Percentiles rank a stretch among this genome's conserved stretches.
Evolutionary conservation across 2,113 vertebrate genomes (phyloP).

Genomic region (Chamaetylas fuelleborni): DNA sequence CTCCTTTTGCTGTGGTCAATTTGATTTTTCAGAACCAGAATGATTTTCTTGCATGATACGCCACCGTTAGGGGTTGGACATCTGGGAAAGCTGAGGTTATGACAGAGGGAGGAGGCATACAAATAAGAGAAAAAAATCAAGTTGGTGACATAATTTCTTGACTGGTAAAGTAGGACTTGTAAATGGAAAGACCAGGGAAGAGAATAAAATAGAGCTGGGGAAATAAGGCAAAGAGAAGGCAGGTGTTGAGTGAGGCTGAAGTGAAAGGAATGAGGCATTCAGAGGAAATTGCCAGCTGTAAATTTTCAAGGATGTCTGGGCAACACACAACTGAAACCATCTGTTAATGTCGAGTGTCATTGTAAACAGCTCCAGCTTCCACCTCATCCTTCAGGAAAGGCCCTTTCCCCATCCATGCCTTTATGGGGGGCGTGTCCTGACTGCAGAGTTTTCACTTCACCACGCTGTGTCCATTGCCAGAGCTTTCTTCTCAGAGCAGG

Average conservation of each 20-base stretch:
- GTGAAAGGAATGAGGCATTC: neutral
- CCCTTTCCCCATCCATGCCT: neutral
- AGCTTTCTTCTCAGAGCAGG: neutral
- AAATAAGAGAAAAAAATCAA: neutral
- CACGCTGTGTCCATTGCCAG: rapidly evolving
- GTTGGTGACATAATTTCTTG: neutral
- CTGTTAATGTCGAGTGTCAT: neutral
- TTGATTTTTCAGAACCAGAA: neutral
- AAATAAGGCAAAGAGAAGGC: neutral
- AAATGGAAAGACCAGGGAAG: neutral
- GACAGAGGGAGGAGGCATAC: neutral
- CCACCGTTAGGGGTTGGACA: neutral
- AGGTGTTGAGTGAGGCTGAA: neutral
- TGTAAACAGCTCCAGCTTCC: neutral
- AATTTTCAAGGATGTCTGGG: neutral
- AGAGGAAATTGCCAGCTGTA: constrained; percentile 34
- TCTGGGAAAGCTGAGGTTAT: neutral
- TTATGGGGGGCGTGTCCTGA: neutral
- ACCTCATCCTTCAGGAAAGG: neutral
- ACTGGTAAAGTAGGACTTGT: neutral
- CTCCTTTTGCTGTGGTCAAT: neutral
- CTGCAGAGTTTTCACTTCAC: neutral
- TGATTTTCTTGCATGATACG: neutral
- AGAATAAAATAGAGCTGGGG: neutral
- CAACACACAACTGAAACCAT: neutral